Percentiles rank a stretch among this genome's conserved stretches.
Conservation (phyloP, 2,113 vertebrate species). For the Turdus rufiventris region DNA sequence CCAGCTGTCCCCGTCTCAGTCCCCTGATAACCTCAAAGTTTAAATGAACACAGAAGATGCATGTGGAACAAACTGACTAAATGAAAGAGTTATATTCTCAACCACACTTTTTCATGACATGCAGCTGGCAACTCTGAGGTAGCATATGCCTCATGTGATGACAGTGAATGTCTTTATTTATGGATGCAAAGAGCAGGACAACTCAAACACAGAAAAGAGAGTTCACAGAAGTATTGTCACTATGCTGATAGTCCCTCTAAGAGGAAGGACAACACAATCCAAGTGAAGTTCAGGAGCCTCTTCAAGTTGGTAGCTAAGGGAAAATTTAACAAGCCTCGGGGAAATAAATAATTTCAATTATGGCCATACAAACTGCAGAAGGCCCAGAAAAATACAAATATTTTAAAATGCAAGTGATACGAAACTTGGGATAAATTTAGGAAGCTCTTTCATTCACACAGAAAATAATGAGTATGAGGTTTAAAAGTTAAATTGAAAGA, state of each 20-base stretch:
- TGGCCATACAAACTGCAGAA: neutral
- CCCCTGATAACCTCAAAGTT: neutral
- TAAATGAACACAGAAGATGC: neutral
- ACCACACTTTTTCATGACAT: neutral
- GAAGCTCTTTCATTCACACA: neutral
- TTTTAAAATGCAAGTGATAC: neutral
- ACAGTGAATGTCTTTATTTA: neutral
- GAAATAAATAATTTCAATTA: neutral
- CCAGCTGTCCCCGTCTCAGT: neutral
- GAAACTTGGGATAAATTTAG: neutral
- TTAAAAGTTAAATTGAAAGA: neutral
- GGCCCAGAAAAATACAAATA: neutral
- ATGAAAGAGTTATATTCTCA: neutral
- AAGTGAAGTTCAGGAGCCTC: neutral
- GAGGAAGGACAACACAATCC: neutral
- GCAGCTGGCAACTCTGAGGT: neutral
- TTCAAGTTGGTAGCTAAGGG: neutral
- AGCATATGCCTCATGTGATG: neutral
- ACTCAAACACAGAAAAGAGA: neutral
- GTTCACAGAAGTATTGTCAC: neutral
- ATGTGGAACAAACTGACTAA: rapidly evolving
- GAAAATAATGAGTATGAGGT: neutral
- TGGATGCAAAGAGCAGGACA: neutral
- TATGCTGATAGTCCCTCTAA: too few relatives aligned
- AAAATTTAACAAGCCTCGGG: neutral